phyloP scores from a whole-genome alignment of 2,797 vertebrate genomes.

The Salarias fasciatus region DNA sequence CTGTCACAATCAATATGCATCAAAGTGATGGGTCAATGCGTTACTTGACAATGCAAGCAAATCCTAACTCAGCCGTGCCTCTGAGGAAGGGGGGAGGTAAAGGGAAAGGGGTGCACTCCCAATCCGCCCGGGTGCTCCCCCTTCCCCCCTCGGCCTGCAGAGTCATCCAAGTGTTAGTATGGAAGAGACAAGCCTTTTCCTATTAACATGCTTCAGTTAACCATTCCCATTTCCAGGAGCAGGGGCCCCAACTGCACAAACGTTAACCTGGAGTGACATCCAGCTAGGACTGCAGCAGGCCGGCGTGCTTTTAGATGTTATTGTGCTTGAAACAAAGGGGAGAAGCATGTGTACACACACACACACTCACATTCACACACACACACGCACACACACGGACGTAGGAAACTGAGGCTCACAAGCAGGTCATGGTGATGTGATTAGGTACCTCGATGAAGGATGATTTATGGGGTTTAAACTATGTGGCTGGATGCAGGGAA shows the following conservation, averaged over 20 bases:
- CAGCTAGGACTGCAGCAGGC: slow-evolving; percentile 80
- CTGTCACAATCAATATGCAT: slow-evolving; percentile 93
- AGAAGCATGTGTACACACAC: slow-evolving; percentile 49
- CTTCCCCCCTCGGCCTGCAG: slow-evolving; percentile 85
- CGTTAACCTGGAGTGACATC: slow-evolving; percentile 91
- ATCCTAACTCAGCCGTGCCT: slow-evolving; percentile 91
- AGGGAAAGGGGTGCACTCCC: slow-evolving; percentile 84
- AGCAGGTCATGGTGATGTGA: slow-evolving; percentile 32
- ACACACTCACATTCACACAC: slow-evolving; percentile 39
- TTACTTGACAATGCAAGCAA: slow-evolving; percentile 92
- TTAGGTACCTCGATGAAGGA: slow-evolving; percentile 81
- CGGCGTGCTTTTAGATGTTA: slow-evolving; percentile 72
- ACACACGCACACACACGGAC: slow-evolving; percentile 25
- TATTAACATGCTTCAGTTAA: slow-evolving; percentile 95
- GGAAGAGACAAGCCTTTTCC: slow-evolving; percentile 95
- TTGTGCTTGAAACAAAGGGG: slow-evolving; percentile 82
- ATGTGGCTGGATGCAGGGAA: slow-evolving; percentile 75
- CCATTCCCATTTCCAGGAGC: slow-evolving; percentile 86
- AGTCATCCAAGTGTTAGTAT: slow-evolving; percentile 96
- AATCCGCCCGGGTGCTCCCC: slow-evolving; percentile 85
- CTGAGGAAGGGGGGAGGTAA: slow-evolving; percentile 60
- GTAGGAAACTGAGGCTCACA: slow-evolving; percentile 43
- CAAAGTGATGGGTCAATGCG: slow-evolving; percentile 94
- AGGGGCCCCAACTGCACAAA: slow-evolving; percentile 82
- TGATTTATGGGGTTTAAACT: slow-evolving; percentile 83